Percentiles rank a stretch among this genome's conserved stretches.
These are phyloP conservation scores for Acipenser ruthenus DNA, from an alignment of 2,797 vertebrate genomes.

Conservation along the genomic window DNA sequence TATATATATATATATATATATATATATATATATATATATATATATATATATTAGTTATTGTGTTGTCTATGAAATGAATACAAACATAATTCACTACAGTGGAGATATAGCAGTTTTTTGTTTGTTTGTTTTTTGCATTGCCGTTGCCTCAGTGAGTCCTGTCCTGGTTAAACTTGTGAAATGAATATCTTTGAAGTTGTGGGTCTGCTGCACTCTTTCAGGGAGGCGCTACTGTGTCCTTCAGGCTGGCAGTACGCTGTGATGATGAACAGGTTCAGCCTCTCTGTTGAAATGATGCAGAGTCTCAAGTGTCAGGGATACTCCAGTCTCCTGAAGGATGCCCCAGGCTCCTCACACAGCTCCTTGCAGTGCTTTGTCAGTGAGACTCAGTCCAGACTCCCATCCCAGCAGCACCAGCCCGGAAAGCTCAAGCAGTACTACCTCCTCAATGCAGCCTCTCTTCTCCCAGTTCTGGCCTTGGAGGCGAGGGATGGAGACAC, in stretches of 20 bases:
- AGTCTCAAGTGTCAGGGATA: constrained; percentile 63
- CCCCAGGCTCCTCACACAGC: constrained; percentile 33
- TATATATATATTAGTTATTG: too few species aligned
- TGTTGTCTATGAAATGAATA: too few species aligned
- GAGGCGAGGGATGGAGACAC: constrained; percentile 70
- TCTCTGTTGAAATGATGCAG: constrained; percentile 48
- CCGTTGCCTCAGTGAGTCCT: background rate
- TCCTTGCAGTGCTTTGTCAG: constrained; percentile 72
- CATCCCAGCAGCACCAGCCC: constrained; percentile 67
- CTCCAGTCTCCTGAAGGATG: constrained; percentile 45
- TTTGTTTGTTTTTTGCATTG: background rate
- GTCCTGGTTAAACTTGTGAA: background rate
- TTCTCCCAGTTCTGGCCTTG: constrained; percentile 83
- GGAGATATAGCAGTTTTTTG: background rate
- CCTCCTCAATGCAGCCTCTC: constrained; percentile 83
- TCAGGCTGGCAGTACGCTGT: constrained; percentile 79
- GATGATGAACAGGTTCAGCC: constrained; percentile 80
- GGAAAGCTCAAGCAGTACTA: constrained; percentile 83
- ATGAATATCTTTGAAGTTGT: background rate
- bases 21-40: too few species aligned
- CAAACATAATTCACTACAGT: too few species aligned
- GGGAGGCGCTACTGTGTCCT: constrained; percentile 67
- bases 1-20: too few species aligned
- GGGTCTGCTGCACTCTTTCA: constrained; percentile 32
- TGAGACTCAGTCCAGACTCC: constrained; percentile 52